Evolutionary conservation across 1,140 invertebrate genomes (phyloP), one percentile per base, ranked within the genome.

Genomic region (Solenopsis invicta): DNA sequence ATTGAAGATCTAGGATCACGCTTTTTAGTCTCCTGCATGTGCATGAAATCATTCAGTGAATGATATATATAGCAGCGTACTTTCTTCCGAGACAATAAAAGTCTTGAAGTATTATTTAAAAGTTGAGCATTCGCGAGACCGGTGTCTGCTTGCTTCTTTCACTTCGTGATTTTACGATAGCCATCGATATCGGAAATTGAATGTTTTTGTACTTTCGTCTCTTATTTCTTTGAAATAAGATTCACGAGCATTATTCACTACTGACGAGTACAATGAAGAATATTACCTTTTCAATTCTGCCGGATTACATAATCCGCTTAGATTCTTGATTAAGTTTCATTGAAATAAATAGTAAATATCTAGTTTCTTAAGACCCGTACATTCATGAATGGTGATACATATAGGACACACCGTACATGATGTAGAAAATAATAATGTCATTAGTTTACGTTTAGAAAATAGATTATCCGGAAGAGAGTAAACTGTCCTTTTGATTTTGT

Each of bases 81-180:
- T 71, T 41, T 59, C 48, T 41, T 80, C 29, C 21, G 52, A 56
- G 16, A 48, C n/a, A 56, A 81, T 59, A 71, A 81, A 81, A 81
- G 48, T 59, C 21, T 10, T 37, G 48, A 80, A 45, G 34, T 66
- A 81, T 81, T 81, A 81, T 81, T 81, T 81, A 71, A 56, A 81
- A 81, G 78, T 71, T 56, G 52, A 71, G 10, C 37, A 29, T 50
- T 48, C 34, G 78, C 34, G 78, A 71, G 37, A 56, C 13, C 52
- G 21, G 21, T 50, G 21, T 48, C 34, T 21, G 2, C 24, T 56
- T 52, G 72, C 50, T 61, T 61, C n/a, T 69, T 71, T 56, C n/a
- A 24, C n/a, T 56, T 71, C 16, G 29, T 45, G 37, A 81, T 71
- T 34, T 71, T n/a, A 59, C 10, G 37, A 71, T 56, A 81, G 21